Percentiles rank a stretch among this genome's conserved stretches.
Evolutionary conservation across 1,140 invertebrate genomes (phyloP).

Genomic region (Cyclina sinensis): DNA sequence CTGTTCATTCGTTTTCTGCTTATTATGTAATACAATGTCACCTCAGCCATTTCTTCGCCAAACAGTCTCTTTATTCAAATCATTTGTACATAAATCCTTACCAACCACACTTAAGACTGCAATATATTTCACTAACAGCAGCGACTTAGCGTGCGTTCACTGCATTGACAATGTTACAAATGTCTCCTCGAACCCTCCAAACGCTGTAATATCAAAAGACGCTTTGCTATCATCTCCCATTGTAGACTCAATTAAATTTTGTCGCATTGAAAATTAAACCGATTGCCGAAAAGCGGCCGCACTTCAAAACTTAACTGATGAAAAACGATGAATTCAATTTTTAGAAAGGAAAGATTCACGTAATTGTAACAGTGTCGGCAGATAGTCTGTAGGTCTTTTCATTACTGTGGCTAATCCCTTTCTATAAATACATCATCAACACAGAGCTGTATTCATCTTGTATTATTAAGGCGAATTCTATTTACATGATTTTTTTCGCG

Average conservation of each 20-base stretch:
- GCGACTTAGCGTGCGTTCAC: background rate
- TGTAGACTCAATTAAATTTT: conserved; percentile 67
- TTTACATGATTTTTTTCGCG: conserved; percentile 7
- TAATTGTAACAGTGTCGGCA: conserved; percentile 77
- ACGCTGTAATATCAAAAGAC: conserved; percentile 32
- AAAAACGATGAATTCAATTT: conserved; percentile 56
- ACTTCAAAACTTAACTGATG: conserved; percentile 51
- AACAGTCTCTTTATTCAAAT: conserved; percentile 27
- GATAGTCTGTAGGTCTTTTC: conserved; percentile 76
- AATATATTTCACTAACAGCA: conserved; percentile 40
- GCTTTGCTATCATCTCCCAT: conserved; percentile 19
- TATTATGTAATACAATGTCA: conserved; percentile 56
- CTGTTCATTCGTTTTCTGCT: background rate
- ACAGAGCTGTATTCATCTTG: conserved; percentile 69
- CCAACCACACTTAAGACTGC: conserved; percentile 43
- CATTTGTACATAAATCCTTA: conserved; percentile 63
- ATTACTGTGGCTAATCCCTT: conserved; percentile 71
- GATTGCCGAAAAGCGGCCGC: conserved; percentile 53
- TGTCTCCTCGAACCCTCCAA: background rate
- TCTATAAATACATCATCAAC: conserved; percentile 76
- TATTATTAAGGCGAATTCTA: conserved; percentile 2
- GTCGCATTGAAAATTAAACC: conserved; percentile 65
- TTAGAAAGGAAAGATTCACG: conserved; percentile 41
- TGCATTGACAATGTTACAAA: conserved; percentile 20
- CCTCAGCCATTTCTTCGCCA: conserved; percentile 46